Evolutionary conservation across 2,888 invertebrate species (phyloP), one percentile per base, ranked within the genome.

Genomic region (Chorisops tibialis): DNA sequence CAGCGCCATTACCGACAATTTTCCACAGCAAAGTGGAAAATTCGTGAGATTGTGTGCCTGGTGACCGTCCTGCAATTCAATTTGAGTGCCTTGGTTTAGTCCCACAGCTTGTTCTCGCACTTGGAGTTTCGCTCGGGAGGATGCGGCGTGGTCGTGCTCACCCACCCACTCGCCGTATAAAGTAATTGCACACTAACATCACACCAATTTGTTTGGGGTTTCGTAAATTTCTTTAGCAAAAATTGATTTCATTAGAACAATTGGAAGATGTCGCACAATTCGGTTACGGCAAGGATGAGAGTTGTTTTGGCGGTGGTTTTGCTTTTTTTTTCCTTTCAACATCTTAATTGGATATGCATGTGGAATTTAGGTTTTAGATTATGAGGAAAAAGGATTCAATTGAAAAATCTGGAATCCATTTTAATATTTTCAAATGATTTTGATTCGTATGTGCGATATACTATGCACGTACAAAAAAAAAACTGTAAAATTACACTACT

Each of bases 191-290:
- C 58, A 63, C 61, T 51, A 59, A 61, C 61, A 64, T 61, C 64
- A 61, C 64, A 59, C 54, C 62, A 65, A 62, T 62, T 65, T 65
- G 62, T 59, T 64, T 64, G 61, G 51, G 59, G 59, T 59, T 50
- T 60, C 51, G 62, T 59, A 65, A 63, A 63, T 65, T 65, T 63
- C 63, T 59, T 63, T 65, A 66, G 47, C 58, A 63, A 61, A 66
- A 64, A 63, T 66, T 66, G 66, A 66, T 66, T 66, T 63, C 63
- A 66, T 66, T 66, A 66, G 63, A 65, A 63, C 64, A 66, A 66
- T 66, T 64, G 64, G 45, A 66, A 66, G 62, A 64, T 63, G 64
- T 64, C 66, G 63, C 60, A 63, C 64, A 66, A 66, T 66, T 66
- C 60, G 52, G 59, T 66, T 66, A 66, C n/a, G 59, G 14, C 14